Percentiles rank a stretch among this genome's conserved stretches.
These are phyloP conservation scores for Trachelus iudaicus DNA, from an alignment of 2,888 invertebrate species.

Conservation along the genomic window DNA sequence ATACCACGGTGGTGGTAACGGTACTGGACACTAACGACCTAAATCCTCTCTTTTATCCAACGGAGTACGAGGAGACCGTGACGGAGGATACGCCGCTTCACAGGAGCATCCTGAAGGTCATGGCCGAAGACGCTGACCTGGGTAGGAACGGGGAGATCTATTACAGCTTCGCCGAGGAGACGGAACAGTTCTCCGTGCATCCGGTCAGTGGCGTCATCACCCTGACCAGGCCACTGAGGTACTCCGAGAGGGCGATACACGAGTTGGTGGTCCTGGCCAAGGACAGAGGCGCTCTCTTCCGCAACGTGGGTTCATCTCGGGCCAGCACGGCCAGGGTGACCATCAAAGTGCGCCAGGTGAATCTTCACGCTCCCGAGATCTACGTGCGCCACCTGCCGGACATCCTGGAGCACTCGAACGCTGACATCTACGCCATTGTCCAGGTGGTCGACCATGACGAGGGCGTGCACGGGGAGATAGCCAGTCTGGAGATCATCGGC, in stretches of 20 bases:
- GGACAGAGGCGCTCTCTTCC: constrained; percentile 80
- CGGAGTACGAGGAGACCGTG: constrained; percentile 87
- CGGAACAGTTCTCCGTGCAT: constrained; percentile 90
- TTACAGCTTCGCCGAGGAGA: constrained; percentile 87
- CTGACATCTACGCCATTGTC: constrained; percentile 90
- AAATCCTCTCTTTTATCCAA: constrained; percentile 92
- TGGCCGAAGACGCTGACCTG: constrained; percentile 95
- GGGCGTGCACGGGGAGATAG: constrained; percentile 87
- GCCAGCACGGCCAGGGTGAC: constrained; percentile 83
- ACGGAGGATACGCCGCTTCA: constrained; percentile 90
- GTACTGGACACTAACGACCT: constrained; percentile 91
- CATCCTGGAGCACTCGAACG: constrained; percentile 82
- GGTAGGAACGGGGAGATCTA: constrained; percentile 97
- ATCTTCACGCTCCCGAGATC: constrained; percentile 88
- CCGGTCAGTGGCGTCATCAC: constrained; percentile 91
- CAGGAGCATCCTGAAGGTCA: constrained; percentile 80
- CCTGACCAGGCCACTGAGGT: constrained; percentile 81
- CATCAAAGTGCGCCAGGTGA: constrained; percentile 81
- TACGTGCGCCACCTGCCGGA: constrained; percentile 82
- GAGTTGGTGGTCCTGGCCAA: constrained; percentile 85
- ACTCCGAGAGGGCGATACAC: constrained; percentile 76
- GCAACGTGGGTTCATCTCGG: constrained; percentile 67
- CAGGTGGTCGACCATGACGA: constrained; percentile 84
- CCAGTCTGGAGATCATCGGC: constrained; percentile 83
- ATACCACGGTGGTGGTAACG: constrained; percentile 77